These are phyloP conservation scores for Amblyopsis hoosieri DNA, from an alignment of 2,797 vertebrate genomes.

Conservation along the genomic window DNA sequence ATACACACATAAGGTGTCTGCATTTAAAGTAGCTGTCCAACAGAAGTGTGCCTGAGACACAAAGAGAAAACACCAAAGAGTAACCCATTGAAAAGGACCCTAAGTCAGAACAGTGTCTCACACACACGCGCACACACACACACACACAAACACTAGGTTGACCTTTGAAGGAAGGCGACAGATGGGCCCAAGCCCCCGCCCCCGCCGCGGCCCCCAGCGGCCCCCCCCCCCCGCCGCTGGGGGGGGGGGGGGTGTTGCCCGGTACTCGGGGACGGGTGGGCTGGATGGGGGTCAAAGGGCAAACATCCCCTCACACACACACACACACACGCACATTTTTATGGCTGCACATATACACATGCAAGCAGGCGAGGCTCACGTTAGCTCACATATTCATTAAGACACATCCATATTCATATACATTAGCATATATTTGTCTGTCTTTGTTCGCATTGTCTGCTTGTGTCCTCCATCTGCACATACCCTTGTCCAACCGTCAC, in stretches of 20 bases:
- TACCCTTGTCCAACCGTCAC: background rate
- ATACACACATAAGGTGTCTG: slow-evolving; percentile 46
- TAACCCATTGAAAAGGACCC: no score
- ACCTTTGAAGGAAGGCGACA: slow-evolving; percentile 76
- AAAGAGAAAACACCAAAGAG: slow-evolving; percentile 55
- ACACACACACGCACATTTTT: slow-evolving; percentile 33
- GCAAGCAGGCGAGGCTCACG: slow-evolving; percentile 23
- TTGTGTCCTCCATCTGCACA: background rate
- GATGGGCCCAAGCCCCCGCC: no score
- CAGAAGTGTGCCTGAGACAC: slow-evolving; percentile 63
- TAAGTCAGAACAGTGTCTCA: slow-evolving; percentile 7
- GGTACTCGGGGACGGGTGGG: slow-evolving; percentile 1
- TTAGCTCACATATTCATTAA: slow-evolving; percentile 40
- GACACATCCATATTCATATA: slow-evolving; percentile 64
- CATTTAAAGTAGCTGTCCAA: slow-evolving; percentile 53
- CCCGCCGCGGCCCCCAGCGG: no score
- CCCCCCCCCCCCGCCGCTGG: no score
- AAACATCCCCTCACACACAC: slow-evolving; percentile 52
- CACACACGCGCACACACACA: slow-evolving; percentile 29
- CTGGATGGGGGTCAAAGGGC: slow-evolving; percentile 54
- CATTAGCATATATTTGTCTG: slow-evolving; percentile 5
- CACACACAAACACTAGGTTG: slow-evolving; percentile 39
- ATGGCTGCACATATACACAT: slow-evolving; percentile 31
- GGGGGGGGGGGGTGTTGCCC: slow-evolving; percentile 1
- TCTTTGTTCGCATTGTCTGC: background rate